phyloP scores from a whole-genome alignment of 2,113 vertebrate genomes.

The Pterophyllum scalare region DNA sequence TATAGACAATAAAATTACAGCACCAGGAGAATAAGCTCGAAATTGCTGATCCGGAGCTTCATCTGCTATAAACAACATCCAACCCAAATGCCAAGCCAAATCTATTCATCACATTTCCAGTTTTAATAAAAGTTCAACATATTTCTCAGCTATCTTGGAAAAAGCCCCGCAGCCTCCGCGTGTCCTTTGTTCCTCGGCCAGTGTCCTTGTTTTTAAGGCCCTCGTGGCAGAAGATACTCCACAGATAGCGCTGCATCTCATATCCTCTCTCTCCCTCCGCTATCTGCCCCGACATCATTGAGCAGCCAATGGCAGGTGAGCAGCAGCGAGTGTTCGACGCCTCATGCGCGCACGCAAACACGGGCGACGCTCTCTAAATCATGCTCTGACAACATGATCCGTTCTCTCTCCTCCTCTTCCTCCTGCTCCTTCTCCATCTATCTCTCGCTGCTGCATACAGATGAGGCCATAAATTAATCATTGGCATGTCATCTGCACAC shows the following conservation, averaged over 20 bases:
- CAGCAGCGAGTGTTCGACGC: slow-evolving; percentile 8
- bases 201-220: slow-evolving; percentile 66
- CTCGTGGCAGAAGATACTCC: slow-evolving; percentile 57
- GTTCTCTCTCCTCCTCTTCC: slow-evolving; percentile 46
- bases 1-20: slow-evolving; percentile 30
- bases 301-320: slow-evolving; percentile 66
- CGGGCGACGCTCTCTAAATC: slow-evolving; percentile 65
- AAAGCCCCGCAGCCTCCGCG: background rate
- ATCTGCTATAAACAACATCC: slow-evolving; percentile 35
- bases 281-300: slow-evolving; percentile 57
- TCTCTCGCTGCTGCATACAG: slow-evolving; percentile 70
- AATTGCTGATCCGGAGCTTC: slow-evolving; percentile 47
- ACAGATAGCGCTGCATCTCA: slow-evolving; percentile 68
- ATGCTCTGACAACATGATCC: slow-evolving; percentile 70
- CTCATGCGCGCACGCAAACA: slow-evolving; percentile 46
- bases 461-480: slow-evolving; percentile 82
- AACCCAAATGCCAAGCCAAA: slow-evolving; percentile 35
- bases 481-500: slow-evolving; percentile 71
- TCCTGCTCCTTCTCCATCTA: slow-evolving; percentile 32
- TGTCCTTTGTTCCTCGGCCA: slow-evolving; percentile 63
- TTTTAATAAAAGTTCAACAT: slow-evolving; percentile 68
- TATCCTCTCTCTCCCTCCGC: slow-evolving; percentile 62
- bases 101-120: slow-evolving; percentile 56
- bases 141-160: slow-evolving; percentile 56
- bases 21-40: slow-evolving; percentile 4